phyloP scores from a whole-genome alignment of 1,140 invertebrate genomes.

The Drosophila watanabei region DNA sequence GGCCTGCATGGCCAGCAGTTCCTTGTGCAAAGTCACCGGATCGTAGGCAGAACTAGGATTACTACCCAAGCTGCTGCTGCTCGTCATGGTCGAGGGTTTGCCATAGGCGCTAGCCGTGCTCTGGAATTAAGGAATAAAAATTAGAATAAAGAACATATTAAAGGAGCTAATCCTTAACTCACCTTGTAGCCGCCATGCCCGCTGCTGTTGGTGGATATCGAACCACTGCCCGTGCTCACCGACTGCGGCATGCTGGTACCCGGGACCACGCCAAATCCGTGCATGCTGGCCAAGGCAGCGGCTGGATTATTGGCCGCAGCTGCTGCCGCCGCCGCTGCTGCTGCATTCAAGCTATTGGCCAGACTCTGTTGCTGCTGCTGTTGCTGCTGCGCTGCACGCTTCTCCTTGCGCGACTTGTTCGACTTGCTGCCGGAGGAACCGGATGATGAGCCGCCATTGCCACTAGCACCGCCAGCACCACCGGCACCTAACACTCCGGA shows the following conservation, averaged over 20 bases:
- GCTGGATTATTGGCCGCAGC: slow-evolving; percentile 80
- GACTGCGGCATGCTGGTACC: slow-evolving; percentile 69
- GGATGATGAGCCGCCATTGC: slow-evolving; percentile 39
- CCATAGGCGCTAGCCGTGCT: slow-evolving; percentile 78
- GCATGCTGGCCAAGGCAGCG: slow-evolving; percentile 77
- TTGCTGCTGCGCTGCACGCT: slow-evolving; percentile 72
- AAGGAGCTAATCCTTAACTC: not conserved
- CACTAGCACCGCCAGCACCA: slow-evolving; percentile 72
- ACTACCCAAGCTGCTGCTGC: slow-evolving; percentile 68
- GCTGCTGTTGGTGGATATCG: slow-evolving; percentile 71
- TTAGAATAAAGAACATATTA: not conserved
- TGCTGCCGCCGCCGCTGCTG: slow-evolving; percentile 84
- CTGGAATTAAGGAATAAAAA: slow-evolving; percentile 20
- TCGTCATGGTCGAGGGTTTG: slow-evolving; percentile 75
- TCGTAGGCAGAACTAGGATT: slow-evolving; percentile 81
- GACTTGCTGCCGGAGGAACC: slow-evolving; percentile 74
- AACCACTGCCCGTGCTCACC: slow-evolving; percentile 56
- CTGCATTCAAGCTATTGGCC: slow-evolving; percentile 83
- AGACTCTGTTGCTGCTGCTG: slow-evolving; percentile 77
- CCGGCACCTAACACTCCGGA: slow-evolving; percentile 57
- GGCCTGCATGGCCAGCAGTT: slow-evolving; percentile 84
- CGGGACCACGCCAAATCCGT: slow-evolving; percentile 70
- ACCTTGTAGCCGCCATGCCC: slow-evolving; percentile 79
- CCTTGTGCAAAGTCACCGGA: slow-evolving; percentile 84
- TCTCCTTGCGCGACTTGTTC: slow-evolving; percentile 82